phyloP scores from a whole-genome alignment of 1,140 invertebrate species.

The Vollenhovia emeryi region DNA sequence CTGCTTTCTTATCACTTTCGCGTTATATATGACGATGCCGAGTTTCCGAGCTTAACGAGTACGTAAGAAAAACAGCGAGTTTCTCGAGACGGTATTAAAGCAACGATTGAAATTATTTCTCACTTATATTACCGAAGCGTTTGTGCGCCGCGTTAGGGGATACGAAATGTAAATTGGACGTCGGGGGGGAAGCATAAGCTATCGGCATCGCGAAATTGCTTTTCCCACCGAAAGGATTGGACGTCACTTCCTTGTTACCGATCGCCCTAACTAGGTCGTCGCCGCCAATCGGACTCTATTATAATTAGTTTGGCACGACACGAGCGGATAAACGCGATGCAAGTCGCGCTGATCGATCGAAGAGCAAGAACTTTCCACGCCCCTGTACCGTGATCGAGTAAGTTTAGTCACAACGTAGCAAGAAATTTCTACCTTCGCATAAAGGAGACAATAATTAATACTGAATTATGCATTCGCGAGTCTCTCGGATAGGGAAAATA shows the following conservation, averaged over 20 bases:
- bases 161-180: constrained; percentile 51
- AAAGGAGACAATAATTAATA: constrained; percentile 40
- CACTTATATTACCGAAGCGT: constrained; percentile 14
- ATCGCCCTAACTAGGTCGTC: neutral
- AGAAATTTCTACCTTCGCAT: constrained; percentile 17
- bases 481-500: constrained; percentile 30
- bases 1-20: neutral
- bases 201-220: constrained; percentile 36
- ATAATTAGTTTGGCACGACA: constrained; percentile 41
- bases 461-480: constrained; percentile 24
- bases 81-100: neutral
- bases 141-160: neutral
- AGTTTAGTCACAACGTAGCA: constrained; percentile 2
- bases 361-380: neutral
- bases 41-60: neutral
- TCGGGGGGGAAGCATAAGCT: neutral
- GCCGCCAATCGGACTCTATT: constrained; percentile 19
- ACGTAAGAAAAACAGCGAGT: neutral
- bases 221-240: constrained; percentile 20
- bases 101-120: constrained; percentile 6
- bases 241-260: constrained; percentile 4
- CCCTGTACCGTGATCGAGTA: neutral
- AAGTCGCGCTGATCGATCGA: neutral
- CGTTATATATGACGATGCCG: neutral
- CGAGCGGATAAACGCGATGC: constrained; percentile 5